A percentile compares a stretch with the other conserved stretches of the same genome.
Evolutionary conservation across 2,888 invertebrate species (phyloP).

Genomic region (Drosophila helvetica): DNA sequence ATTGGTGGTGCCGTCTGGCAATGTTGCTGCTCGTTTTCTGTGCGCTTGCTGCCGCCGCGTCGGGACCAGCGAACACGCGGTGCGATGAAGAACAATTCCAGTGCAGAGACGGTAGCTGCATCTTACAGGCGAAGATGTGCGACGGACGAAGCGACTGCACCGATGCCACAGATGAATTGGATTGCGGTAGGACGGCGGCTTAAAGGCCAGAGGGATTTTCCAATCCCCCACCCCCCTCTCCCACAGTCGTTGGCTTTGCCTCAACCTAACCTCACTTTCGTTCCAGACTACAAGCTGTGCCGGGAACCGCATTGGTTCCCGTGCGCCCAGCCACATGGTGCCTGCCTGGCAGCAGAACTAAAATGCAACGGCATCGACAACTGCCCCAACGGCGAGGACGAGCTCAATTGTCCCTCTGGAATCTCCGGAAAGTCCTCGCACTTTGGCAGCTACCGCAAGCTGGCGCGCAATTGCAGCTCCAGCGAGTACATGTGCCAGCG

Average conservation of each 20-base stretch:
- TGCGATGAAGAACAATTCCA: slow-evolving; percentile 84
- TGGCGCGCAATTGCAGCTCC: slow-evolving; percentile 71
- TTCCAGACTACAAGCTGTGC: slow-evolving; percentile 78
- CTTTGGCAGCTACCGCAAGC: slow-evolving; percentile 40
- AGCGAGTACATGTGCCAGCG: slow-evolving; percentile 79
- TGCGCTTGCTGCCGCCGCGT: slow-evolving; percentile 61
- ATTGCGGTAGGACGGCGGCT: slow-evolving; percentile 76
- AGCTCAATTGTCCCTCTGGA: slow-evolving; percentile 79
- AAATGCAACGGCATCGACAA: slow-evolving; percentile 89
- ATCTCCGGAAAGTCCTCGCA: slow-evolving; percentile 24
- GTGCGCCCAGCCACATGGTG: slow-evolving; percentile 83
- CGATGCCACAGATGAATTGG: slow-evolving; percentile 81
- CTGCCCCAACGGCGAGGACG: slow-evolving; percentile 88
- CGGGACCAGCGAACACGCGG: slow-evolving; percentile 49
- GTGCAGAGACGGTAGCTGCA: slow-evolving; percentile 84
- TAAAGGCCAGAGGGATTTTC: not conserved
- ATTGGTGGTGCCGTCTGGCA: slow-evolving; percentile 45
- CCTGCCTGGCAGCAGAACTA: slow-evolving; percentile 89
- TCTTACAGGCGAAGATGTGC: slow-evolving; percentile 80
- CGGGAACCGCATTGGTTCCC: slow-evolving; percentile 82
- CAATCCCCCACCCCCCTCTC: not conserved
- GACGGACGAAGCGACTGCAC: slow-evolving; percentile 81
- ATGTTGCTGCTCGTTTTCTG: slow-evolving; percentile 64
- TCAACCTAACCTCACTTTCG: slow-evolving; percentile 17
- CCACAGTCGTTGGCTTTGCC: not conserved